Conservation (phyloP, 1,140 invertebrate species). For the Lucilia cuprina region DNA sequence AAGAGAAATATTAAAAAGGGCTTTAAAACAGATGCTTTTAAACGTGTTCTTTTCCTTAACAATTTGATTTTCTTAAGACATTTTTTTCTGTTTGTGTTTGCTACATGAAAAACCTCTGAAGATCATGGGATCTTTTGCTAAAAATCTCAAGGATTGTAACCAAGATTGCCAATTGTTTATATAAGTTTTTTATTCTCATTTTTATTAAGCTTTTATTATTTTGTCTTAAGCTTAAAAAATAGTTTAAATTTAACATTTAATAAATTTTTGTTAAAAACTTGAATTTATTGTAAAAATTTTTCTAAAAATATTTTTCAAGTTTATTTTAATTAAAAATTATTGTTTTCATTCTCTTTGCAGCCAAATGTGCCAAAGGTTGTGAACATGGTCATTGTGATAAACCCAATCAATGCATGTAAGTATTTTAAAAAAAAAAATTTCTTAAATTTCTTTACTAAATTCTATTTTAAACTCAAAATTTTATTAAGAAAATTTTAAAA, state of each 20-base stretch:
- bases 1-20: constrained; percentile 12
- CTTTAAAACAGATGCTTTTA: constrained; percentile 21
- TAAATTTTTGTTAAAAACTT: too few relatives aligned
- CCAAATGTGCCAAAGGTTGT: constrained; percentile 90
- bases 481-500: too few relatives aligned
- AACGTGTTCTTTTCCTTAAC: neutral
- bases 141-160: too few relatives aligned
- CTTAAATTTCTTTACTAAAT: too few relatives aligned
- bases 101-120: neutral
- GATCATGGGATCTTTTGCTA: constrained; percentile 17
- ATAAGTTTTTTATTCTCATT: too few relatives aligned
- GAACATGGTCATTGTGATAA: constrained; percentile 90
- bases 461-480: too few relatives aligned
- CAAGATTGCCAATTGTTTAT: too few relatives aligned
- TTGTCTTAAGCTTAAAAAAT: too few relatives aligned
- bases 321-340: constrained; percentile 24
- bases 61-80: neutral
- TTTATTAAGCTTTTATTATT: too few relatives aligned
- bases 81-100: neutral
- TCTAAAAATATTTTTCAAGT: neutral
- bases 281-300: too few relatives aligned
- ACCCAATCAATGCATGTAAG: constrained; percentile 96
- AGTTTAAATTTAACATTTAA: too few relatives aligned
- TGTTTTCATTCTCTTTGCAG: constrained; percentile 74
- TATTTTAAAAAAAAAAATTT: constrained; percentile 60